Evolutionary conservation across 2,888 invertebrate species (phyloP), one percentile per base, ranked within the genome.

Genomic region (Harpalus rubripes): DNA sequence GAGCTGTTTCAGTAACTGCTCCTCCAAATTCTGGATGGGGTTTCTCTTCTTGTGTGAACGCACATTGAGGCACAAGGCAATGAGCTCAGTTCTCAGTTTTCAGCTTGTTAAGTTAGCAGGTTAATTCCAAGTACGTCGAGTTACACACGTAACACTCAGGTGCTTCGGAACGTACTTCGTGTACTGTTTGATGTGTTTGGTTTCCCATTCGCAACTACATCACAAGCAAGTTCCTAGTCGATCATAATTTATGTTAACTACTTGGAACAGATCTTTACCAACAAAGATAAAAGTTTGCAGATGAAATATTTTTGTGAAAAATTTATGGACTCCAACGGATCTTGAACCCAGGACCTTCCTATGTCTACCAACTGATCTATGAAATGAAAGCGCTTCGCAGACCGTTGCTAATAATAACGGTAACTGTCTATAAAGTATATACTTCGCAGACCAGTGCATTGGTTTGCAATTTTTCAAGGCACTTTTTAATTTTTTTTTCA

Each of bases 1-100:
- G 78, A 26, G 79, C 39, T 79, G 79, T 79, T 78, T 79, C 58
- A 59, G 68, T 39, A 41, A 68, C 68, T 68, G 68, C 61, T 59
- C 22, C 79, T 26, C 32, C 61, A 79, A 79, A 79, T 79, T 58
- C 32, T 79, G 56, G 79, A 59, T 79, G 59, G 26, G 78, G 61
- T 8, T 68, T 32, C 68, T 39, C 39, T 68, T 68, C 15, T 39
- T 68, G n/a, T 32, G 15, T 68, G 39, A 32, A 68, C 32, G 68
- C 68, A 68, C 68, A 63, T 22, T 8, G 16, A 32, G 32, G 32
- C 32, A 32, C 0, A 0, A 32, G 32, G 32, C 32, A 32, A 32
- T 32, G 32, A 68, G 39, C 68, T 68, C 68, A 68, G 68, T 68
- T 68, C 68, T 68, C 68, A 68, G 68, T 68, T 68, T 68, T 68